Evolutionary conservation across 1,140 invertebrate species (phyloP).

Genomic region (Pseudomyrmex dendroicus): DNA sequence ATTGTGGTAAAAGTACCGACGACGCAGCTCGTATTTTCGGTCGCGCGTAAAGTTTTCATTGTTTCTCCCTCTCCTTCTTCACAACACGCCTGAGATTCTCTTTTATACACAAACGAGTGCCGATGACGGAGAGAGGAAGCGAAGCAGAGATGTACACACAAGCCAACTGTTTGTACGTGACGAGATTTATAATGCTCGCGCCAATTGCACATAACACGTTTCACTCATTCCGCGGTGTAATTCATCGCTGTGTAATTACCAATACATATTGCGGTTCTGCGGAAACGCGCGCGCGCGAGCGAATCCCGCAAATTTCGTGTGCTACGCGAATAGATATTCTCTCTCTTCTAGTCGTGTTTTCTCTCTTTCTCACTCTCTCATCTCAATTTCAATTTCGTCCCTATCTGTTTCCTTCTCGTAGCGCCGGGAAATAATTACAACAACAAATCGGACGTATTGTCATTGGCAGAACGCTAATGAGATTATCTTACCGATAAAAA

Average conservation of each 20-base stretch:
- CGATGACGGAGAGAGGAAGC: neutral
- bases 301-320: slow-evolving; percentile 77
- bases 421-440: slow-evolving; percentile 65
- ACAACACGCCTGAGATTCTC: slow-evolving; percentile 29
- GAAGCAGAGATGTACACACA: slow-evolving; percentile 2
- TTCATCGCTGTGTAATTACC: slow-evolving; percentile 81
- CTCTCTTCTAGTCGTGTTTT: slow-evolving; percentile 37
- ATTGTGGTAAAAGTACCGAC: neutral
- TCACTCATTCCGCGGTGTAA: slow-evolving; percentile 81
- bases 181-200: slow-evolving; percentile 81
- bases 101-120: neutral
- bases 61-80: neutral
- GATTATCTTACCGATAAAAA: slow-evolving; percentile 17
- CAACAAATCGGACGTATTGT: slow-evolving; percentile 39
- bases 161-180: slow-evolving; percentile 78
- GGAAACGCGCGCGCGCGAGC: slow-evolving; percentile 73
- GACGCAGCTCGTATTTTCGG: neutral
- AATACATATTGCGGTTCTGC: slow-evolving; percentile 81
- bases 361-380: slow-evolving; percentile 60
- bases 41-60: slow-evolving; percentile 4
- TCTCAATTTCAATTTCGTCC: slow-evolving; percentile 80
- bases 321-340: slow-evolving; percentile 53
- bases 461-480: slow-evolving; percentile 35
- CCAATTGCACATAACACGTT: slow-evolving; percentile 81
- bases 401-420: slow-evolving; percentile 43